These are phyloP conservation scores for Nestor notabilis DNA, from an alignment of 2,113 vertebrate species.

Conservation along the genomic window DNA sequence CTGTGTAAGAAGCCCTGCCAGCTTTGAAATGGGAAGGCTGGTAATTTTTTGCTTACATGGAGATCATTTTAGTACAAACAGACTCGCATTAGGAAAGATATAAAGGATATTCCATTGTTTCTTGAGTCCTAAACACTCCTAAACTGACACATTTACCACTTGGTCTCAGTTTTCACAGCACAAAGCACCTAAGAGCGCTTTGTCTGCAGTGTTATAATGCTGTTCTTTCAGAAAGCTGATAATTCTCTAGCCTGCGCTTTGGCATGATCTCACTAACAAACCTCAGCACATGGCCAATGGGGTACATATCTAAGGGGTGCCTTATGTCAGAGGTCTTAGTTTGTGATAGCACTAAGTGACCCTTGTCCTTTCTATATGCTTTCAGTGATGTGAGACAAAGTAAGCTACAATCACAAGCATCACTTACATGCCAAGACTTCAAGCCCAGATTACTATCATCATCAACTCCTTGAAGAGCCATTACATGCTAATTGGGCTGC, in stretches of 20 bases:
- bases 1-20: conserved; percentile 49
- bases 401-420: conserved; percentile 37
- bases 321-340: conserved; percentile 22
- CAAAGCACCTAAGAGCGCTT: conserved; percentile 56
- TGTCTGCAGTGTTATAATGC: conserved; percentile 44
- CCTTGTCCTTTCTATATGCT: background rate
- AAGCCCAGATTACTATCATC: conserved; percentile 31
- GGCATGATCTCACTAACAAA: background rate
- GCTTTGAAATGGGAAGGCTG: conserved; percentile 48
- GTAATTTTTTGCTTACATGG: conserved; percentile 58
- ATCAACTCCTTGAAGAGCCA: conserved; percentile 37
- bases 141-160: conserved; percentile 51
- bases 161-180: conserved; percentile 44
- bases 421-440: conserved; percentile 41
- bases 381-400: background rate
- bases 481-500: conserved; percentile 23
- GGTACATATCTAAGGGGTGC: background rate
- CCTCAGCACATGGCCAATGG: background rate
- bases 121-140: conserved; percentile 30
- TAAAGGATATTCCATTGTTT: conserved; percentile 57
- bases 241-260: conserved; percentile 10
- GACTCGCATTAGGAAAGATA: conserved; percentile 50
- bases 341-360: conserved; percentile 40
- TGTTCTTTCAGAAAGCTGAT: conserved; percentile 49
- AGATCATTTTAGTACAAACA: conserved; percentile 63